Evolutionary conservation across 2,113 vertebrate genomes (phyloP).

Genomic region (Falcunculus frontatus): DNA sequence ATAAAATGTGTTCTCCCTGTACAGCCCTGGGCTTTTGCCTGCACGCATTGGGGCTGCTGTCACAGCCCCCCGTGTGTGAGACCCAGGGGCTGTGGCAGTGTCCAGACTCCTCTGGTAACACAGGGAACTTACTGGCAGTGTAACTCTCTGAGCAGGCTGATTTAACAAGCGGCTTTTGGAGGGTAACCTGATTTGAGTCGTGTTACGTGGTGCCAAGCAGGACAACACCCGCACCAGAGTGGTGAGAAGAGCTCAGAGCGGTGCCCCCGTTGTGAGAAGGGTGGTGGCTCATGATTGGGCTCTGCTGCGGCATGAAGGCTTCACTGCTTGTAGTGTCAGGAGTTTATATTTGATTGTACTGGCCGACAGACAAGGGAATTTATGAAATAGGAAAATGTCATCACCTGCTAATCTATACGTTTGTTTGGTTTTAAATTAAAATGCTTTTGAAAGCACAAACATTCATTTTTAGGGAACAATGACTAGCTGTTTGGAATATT

Average conservation of each 20-base stretch:
- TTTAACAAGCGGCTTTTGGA: rapidly evolving
- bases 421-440: not conserved
- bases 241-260: not conserved
- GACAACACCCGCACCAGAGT: rapidly evolving
- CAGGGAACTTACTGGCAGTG: rapidly evolving
- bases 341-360: rapidly evolving
- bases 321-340: rapidly evolving
- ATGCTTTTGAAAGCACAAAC: not conserved
- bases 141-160: not conserved
- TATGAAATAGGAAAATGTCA: not conserved
- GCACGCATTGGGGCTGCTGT: rapidly evolving
- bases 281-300: rapidly evolving
- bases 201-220: rapidly evolving
- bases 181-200: rapidly evolving
- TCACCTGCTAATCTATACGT: not conserved
- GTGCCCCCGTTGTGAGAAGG: rapidly evolving
- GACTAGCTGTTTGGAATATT: not conserved
- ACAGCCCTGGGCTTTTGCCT: rapidly evolving
- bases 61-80: rapidly evolving
- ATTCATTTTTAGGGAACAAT: not conserved
- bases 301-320: too few relatives aligned
- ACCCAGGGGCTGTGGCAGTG: rapidly evolving
- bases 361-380: not conserved
- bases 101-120: rapidly evolving
- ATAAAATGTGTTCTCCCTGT: rapidly evolving